These are phyloP conservation scores for Meiosimyza decipiens DNA, from an alignment of 2,888 invertebrate species.

Conservation along the genomic window DNA sequence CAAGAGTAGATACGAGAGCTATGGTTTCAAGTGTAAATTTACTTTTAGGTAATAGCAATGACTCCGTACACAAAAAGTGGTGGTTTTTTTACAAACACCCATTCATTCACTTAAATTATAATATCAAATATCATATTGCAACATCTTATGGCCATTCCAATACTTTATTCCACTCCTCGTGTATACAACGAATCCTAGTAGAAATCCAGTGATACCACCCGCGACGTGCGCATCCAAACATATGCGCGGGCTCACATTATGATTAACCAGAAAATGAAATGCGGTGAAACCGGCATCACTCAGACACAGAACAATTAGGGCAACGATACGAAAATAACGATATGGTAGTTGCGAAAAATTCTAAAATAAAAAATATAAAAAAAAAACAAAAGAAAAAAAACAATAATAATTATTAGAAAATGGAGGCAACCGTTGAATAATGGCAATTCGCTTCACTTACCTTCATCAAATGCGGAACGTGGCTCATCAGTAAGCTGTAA, in stretches of 20 bases:
- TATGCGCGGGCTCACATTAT: slow-evolving; percentile 68
- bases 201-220: slow-evolving; percentile 75
- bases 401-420: neutral
- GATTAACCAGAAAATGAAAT: slow-evolving; percentile 66
- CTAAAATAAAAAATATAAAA: slow-evolving; percentile 56
- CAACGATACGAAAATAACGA: slow-evolving; percentile 70
- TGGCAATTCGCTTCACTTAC: slow-evolving; percentile 57
- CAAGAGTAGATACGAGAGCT: no score
- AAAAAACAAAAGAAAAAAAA: neutral
- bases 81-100: no score
- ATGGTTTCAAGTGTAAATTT: no score
- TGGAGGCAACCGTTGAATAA: no score
- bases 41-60: no score
- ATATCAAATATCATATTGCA: neutral
- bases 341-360: slow-evolving; percentile 67
- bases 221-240: slow-evolving; percentile 80
- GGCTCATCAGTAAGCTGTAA: slow-evolving; percentile 87
- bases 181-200: slow-evolving; percentile 52
- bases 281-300: slow-evolving; percentile 74
- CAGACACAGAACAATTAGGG: slow-evolving; percentile 73
- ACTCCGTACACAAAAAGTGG: no score
- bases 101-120: no score
- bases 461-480: slow-evolving; percentile 84
- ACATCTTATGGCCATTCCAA: neutral
- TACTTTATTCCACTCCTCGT: neutral